A percentile compares a stretch with the other conserved stretches of the same genome.
Evolutionary conservation across 2,113 vertebrate genomes (phyloP).

Genomic region (Ailurus styani): DNA sequence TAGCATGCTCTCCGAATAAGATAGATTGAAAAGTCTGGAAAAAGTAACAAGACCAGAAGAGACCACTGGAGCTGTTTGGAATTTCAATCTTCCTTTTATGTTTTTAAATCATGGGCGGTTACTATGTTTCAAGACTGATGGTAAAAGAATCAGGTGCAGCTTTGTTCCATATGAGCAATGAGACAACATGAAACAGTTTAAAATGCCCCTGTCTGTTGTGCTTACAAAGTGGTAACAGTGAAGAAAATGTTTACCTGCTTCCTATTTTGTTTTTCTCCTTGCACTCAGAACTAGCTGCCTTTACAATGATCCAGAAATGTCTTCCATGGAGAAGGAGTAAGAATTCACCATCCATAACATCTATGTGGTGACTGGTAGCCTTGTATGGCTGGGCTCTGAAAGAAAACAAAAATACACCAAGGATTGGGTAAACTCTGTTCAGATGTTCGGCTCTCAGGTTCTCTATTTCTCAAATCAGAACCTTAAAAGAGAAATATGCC

Average conservation of each 20-base stretch:
- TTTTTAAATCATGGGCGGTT: not conserved
- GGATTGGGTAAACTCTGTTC: conserved; percentile 75
- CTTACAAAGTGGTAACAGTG: not conserved
- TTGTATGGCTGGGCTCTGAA: conserved; percentile 31
- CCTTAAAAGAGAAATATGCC: not conserved
- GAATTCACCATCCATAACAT: conserved; percentile 68
- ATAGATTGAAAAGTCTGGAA: not conserved
- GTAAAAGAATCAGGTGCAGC: not conserved
- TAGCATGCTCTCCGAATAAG: not conserved
- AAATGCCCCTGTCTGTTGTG: not conserved
- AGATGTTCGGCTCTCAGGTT: conserved; percentile 42
- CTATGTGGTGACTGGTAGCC: conserved; percentile 39
- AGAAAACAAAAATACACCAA: conserved; percentile 20
- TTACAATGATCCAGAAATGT: conserved; percentile 85
- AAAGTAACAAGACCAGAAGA: not conserved
- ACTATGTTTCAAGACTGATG: not conserved
- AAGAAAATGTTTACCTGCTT: conserved; percentile 70
- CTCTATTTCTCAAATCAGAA: not conserved
- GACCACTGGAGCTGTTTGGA: not conserved
- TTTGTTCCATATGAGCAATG: not conserved
- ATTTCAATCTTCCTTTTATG: not conserved
- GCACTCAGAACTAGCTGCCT: conserved; percentile 85
- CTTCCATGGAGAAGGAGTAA: conserved; percentile 86
- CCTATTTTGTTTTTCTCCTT: conserved; percentile 75
- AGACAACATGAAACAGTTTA: not conserved